Evolutionary conservation across 1,140 invertebrate species (phyloP).

Genomic region (Linepithema humile): DNA sequence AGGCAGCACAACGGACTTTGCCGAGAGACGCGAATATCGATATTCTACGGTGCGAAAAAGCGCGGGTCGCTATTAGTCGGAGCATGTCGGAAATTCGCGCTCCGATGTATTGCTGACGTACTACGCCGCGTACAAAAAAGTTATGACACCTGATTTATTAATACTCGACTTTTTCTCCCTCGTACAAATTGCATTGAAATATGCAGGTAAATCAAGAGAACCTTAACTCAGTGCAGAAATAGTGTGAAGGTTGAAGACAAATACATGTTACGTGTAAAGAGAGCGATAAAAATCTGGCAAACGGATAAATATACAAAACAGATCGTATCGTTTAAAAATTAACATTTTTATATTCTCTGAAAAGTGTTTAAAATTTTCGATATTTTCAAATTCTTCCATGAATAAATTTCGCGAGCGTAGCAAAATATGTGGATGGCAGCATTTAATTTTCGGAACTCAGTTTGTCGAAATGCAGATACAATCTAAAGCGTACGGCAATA

Average conservation of each 20-base stretch:
- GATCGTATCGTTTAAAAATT: neutral
- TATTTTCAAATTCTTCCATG: conserved; percentile 8
- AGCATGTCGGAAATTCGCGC: conserved; percentile 19
- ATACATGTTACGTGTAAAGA: neutral
- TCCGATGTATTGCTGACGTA: neutral
- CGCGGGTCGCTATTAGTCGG: conserved; percentile 13
- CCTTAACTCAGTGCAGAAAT: neutral
- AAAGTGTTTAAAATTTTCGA: neutral
- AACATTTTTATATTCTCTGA: neutral
- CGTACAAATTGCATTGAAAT: neutral
- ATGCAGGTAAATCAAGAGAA: neutral
- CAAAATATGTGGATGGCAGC: conserved; percentile 8
- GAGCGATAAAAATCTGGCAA: neutral
- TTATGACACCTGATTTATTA: conserved; percentile 31
- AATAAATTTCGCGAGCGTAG: conserved; percentile 33
- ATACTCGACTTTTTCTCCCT: conserved; percentile 31
- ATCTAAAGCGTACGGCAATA: conserved; percentile 31
- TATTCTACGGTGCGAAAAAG: conserved; percentile 20
- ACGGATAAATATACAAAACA: neutral
- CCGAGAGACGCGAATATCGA: conserved; percentile 24
- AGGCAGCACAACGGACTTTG: neutral
- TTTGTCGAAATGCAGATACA: conserved; percentile 47
- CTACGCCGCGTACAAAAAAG: neutral
- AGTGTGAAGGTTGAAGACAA: neutral
- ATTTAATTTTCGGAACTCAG: conserved; percentile 46